phyloP scores from a whole-genome alignment of 2,113 vertebrate genomes.

The Chloropsis cyanopogon region DNA sequence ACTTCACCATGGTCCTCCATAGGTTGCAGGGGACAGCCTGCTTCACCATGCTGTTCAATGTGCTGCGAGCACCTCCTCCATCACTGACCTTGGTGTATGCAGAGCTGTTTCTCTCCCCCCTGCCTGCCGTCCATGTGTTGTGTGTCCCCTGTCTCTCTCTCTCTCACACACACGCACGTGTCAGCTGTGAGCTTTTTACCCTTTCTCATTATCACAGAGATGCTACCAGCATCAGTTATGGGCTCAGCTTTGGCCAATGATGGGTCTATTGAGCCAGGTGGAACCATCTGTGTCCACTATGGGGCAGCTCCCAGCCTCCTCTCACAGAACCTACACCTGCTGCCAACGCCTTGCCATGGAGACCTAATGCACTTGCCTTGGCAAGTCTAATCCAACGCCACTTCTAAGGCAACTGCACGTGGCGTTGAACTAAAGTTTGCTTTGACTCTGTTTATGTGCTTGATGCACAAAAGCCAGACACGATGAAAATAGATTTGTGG shows the following conservation, averaged over 20 bases:
- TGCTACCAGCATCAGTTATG: neutral
- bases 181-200: neutral
- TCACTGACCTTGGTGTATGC: neutral
- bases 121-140: accelerated
- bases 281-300: neutral
- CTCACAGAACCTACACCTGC: neutral
- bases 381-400: neutral
- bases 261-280: neutral
- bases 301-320: neutral
- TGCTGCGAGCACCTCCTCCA: neutral
- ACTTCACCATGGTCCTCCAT: accelerated
- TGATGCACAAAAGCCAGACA: neutral
- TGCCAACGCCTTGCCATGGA: neutral
- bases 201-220: neutral
- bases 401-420: neutral
- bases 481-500: neutral
- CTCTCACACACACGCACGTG: accelerated
- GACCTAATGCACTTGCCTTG: neutral
- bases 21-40: neutral
- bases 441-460: conserved; percentile 4
- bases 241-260: neutral
- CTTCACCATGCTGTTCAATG: neutral
- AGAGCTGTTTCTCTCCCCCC: neutral
- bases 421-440: neutral
- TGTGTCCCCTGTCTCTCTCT: neutral